Evolutionary conservation across 2,113 vertebrate species (phyloP), one percentile per base, ranked within the genome.

Genomic region (Pungitius pungitius): DNA sequence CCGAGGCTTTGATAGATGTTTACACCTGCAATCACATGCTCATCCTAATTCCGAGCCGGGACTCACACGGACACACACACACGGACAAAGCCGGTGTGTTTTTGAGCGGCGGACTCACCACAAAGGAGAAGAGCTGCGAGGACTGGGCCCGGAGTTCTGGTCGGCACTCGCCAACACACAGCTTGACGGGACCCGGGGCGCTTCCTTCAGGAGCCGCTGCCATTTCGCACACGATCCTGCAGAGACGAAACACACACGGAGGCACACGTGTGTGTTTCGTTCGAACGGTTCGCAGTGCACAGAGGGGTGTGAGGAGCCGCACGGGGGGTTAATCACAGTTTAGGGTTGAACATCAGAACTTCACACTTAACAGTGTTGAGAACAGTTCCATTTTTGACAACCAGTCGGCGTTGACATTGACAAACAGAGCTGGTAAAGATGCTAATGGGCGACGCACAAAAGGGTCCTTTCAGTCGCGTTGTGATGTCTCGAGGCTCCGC

Each of bases 141-240:
- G 97, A 99, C 85, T 93, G 95, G 26, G 97, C 94, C 15, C 92
- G 96, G 70, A 99, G 97, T 81, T 99, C 97, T 0, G 97, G 96
- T 70, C 95, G 95, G 88, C 98, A 99, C 90, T 99, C 96, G 4
- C 96, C 96, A 3, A 99, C 95, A 69, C 98, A 99, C 70, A 99
- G 94, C 75, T 94, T 95, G 17, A 97, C 96, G 0, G 97, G 96
- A 49, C 98, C 98, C 0, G 97, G 94, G 26, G 85, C 87, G 69
- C 93, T 95, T 60, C 93, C 92, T 64, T 82, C 86, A 1, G 93
- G 91, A 0, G 97, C 94, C 3, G 92, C 94, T 8, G 94, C 93
- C 96, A 99, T 99, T 87, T 99, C 96, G 77, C 98, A 99, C 77
- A 99, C 97, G 56, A 99, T 98, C 93, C 98, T 99, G 92, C 26